Percentiles rank a stretch among this genome's conserved stretches.
phyloP scores from a whole-genome alignment of 1,140 invertebrate genomes.

The Aphaenogaster rudis region DNA sequence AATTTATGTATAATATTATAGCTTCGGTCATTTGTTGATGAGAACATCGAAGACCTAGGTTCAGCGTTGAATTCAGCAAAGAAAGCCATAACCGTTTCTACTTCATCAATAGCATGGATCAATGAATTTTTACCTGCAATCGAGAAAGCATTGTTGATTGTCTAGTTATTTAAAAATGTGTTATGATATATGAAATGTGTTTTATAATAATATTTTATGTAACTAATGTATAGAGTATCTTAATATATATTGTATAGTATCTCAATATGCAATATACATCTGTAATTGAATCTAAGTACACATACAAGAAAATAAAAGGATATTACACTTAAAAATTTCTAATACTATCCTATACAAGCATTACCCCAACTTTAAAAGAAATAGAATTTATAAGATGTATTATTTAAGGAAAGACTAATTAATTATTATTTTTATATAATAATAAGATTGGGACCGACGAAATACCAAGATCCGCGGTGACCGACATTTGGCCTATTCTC shows the following conservation, averaged over 20 bases:
- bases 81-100: conserved; percentile 59
- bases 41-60: conserved; percentile 54
- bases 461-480: no score
- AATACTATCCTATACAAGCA: not conserved
- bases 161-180: not conserved
- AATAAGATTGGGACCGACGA: no score
- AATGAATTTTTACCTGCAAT: conserved; percentile 65
- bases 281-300: conserved; percentile 3
- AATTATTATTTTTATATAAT: not conserved
- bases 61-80: conserved; percentile 40
- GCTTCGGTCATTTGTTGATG: conserved; percentile 68
- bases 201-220: not conserved
- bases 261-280: not conserved
- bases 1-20: conserved; percentile 46
- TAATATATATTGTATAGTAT: not conserved
- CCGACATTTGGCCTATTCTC: no score
- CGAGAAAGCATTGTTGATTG: conserved; percentile 35
- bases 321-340: not conserved
- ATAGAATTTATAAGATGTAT: not conserved
- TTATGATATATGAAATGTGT: not conserved
- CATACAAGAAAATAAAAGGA: not conserved
- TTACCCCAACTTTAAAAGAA: no score
- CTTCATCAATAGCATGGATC: conserved; percentile 70
- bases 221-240: not conserved
- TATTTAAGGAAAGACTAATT: not conserved